phyloP scores from a whole-genome alignment of 1,140 invertebrate genomes.

The Penaeus vannamei region DNA sequence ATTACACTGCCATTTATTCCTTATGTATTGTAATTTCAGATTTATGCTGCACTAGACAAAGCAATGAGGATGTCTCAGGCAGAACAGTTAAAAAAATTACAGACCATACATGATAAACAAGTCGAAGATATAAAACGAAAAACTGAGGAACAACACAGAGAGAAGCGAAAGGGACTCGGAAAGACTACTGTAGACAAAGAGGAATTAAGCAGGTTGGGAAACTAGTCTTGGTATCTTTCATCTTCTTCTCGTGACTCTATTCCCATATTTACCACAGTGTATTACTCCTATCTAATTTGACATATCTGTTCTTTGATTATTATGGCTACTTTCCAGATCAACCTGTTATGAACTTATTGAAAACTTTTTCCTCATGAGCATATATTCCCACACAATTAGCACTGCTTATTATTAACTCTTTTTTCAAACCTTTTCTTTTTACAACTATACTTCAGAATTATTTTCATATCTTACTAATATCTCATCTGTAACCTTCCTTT shows the following conservation, averaged over 20 bases:
- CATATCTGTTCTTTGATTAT: too few species aligned
- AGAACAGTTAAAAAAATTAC: conserved; percentile 82
- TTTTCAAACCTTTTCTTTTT: background rate
- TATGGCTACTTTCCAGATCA: too few species aligned
- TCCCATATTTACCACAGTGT: background rate
- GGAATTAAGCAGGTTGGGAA: conserved; percentile 83
- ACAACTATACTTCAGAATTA: background rate
- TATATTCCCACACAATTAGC: too few species aligned
- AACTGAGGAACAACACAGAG: conserved; percentile 84
- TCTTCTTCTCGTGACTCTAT: background rate
- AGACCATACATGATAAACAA: conserved; percentile 81
- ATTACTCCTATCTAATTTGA: too few species aligned
- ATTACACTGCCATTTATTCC: background rate
- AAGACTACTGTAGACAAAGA: conserved; percentile 90
- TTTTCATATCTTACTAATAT: background rate
- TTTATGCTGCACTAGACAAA: conserved; percentile 81
- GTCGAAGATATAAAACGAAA: conserved; percentile 88
- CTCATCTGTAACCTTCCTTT: background rate
- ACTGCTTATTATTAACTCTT: background rate
- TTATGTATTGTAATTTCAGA: conserved; percentile 54
- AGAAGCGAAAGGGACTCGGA: conserved; percentile 87
- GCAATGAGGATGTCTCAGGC: conserved; percentile 84
- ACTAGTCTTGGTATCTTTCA: background rate
- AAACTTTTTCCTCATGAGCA: too few species aligned
- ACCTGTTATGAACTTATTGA: too few species aligned